A percentile compares a stretch with the other conserved stretches of the same genome.
These are phyloP conservation scores for Coregonus clupeaformis DNA, from an alignment of 2,113 vertebrate species.

Conservation along the genomic window DNA sequence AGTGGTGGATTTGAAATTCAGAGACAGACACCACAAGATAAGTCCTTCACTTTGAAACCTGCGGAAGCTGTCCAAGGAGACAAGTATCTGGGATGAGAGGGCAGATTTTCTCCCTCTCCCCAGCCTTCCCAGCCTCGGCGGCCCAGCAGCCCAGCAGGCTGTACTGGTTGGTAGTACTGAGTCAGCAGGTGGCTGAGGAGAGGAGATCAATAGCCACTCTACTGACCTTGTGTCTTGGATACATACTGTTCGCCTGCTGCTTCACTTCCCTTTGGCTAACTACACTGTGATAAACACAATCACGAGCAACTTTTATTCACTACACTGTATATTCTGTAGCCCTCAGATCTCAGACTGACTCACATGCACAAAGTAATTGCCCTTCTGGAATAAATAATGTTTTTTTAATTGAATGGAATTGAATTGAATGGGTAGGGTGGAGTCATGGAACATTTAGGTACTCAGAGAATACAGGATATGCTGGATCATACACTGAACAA, in stretches of 20 bases:
- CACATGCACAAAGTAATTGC: too few relatives aligned
- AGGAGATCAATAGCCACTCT: constrained; percentile 25
- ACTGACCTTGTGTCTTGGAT: constrained; percentile 39
- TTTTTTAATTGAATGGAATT: too few relatives aligned
- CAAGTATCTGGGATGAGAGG: neutral
- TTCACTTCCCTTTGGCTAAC: neutral
- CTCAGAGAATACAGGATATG: too few relatives aligned
- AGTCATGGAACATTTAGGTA: too few relatives aligned
- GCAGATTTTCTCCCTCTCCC: neutral
- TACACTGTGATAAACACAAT: neutral
- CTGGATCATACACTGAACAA: too few relatives aligned
- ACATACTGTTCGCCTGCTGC: neutral
- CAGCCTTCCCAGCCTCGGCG: too few relatives aligned
- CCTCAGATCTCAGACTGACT: too few relatives aligned
- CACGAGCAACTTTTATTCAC: neutral
- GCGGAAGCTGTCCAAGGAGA: neutral
- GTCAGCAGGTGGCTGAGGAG: constrained; percentile 30
- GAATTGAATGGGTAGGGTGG: too few relatives aligned
- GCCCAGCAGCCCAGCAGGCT: neutral
- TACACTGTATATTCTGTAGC: neutral
- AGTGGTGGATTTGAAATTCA: neutral
- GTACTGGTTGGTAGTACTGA: constrained; percentile 35
- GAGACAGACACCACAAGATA: neutral
- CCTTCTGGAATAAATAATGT: too few relatives aligned
- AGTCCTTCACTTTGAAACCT: neutral